Conservation (phyloP, 2,797 vertebrate genomes). For the Chelmon rostratus region DNA sequence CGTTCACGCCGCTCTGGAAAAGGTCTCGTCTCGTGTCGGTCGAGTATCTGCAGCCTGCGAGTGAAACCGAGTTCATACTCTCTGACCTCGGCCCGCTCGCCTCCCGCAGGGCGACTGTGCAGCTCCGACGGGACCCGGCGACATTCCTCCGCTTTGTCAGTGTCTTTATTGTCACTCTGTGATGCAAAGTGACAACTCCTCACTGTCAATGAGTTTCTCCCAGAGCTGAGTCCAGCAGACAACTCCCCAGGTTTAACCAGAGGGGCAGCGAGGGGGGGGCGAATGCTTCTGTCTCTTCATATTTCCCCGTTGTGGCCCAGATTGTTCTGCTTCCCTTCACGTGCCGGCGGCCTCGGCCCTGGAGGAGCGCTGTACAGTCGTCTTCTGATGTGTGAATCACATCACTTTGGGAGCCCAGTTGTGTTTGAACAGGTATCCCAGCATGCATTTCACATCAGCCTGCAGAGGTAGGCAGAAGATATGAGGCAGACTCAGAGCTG, state of each 20-base stretch:
- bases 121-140: neutral
- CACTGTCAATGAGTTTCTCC: constrained; percentile 29
- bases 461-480: too few relatives aligned
- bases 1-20: neutral
- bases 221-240: constrained; percentile 43
- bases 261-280: constrained; percentile 49
- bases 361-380: too few relatives aligned
- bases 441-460: too few relatives aligned
- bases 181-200: constrained; percentile 64
- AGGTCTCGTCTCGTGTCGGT: neutral
- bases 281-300: constrained; percentile 35
- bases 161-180: constrained; percentile 63
- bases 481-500: too few relatives aligned
- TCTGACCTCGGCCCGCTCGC: constrained; percentile 16
- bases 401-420: too few relatives aligned
- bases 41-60: constrained; percentile 2
- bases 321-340: constrained; percentile 6
- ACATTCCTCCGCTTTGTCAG: constrained; percentile 28
- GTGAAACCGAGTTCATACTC: constrained; percentile 29
- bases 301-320: constrained; percentile 29
- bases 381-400: too few relatives aligned
- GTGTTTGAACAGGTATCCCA: too few relatives aligned
- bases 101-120: constrained; percentile 37
- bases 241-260: constrained; percentile 14
- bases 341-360: neutral